Evolutionary conservation across 2,888 invertebrate species (phyloP).

Genomic region (Trilocha varians): DNA sequence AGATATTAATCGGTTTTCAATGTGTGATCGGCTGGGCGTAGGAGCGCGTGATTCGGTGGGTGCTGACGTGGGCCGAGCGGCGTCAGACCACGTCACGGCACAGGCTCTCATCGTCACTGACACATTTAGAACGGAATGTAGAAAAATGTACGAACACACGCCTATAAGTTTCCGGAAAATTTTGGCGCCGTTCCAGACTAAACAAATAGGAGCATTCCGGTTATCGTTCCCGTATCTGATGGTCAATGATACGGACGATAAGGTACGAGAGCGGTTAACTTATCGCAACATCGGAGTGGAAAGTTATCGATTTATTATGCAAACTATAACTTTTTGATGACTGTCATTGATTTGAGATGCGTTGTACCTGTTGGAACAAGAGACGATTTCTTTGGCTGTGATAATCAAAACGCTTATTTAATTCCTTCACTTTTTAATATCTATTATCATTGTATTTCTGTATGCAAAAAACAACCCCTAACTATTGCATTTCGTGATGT

Average conservation of each 20-base stretch:
- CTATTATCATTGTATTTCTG: no score
- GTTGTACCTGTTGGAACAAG: no score
- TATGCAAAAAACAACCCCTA: no score
- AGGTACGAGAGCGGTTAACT: not conserved
- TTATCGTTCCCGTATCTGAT: not conserved
- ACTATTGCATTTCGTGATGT: no score
- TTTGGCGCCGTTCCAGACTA: constrained; percentile 39
- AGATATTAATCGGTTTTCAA: not conserved
- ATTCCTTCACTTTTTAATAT: no score
- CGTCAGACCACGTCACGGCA: constrained; percentile 53
- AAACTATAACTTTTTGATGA: no score
- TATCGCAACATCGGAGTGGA: not conserved
- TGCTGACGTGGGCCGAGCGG: constrained; percentile 50
- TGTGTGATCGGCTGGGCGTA: not conserved
- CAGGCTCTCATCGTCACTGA: constrained; percentile 40
- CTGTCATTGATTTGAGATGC: no score
- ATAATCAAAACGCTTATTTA: no score
- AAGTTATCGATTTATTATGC: not conserved
- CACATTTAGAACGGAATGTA: constrained; percentile 64
- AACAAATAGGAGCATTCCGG: constrained; percentile 6
- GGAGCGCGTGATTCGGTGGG: constrained; percentile 51
- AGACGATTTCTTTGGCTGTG: no score
- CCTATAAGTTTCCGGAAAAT: constrained; percentile 50
- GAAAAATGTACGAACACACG: constrained; percentile 43
- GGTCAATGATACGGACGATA: constrained; percentile 2